phyloP scores from a whole-genome alignment of 2,113 vertebrate genomes.

The Pachycephala philippinensis region DNA sequence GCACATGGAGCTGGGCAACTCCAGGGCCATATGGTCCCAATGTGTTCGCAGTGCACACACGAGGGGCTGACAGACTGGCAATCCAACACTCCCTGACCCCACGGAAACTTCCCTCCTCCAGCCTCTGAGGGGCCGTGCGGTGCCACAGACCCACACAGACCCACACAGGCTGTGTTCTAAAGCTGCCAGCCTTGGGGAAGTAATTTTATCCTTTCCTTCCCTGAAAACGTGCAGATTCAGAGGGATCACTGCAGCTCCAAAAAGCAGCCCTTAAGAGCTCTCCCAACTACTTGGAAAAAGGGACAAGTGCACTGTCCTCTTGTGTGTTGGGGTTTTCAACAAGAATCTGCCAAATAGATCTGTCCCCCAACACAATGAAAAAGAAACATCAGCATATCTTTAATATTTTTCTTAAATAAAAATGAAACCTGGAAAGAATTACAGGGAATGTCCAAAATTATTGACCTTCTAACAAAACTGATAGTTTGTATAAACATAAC shows the following conservation, averaged over 20 bases:
- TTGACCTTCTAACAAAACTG: background rate
- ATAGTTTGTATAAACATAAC: background rate
- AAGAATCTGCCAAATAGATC: background rate
- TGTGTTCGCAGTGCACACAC: background rate
- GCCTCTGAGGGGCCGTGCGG: background rate
- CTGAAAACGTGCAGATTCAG: background rate
- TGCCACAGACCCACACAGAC: background rate
- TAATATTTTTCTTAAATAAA: background rate
- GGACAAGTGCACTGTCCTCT: background rate
- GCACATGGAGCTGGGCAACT: background rate
- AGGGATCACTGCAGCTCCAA: background rate
- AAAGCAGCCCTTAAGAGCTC: background rate
- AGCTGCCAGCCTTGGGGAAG: background rate
- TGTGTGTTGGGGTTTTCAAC: background rate
- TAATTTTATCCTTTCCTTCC: background rate
- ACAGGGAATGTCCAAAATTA: background rate
- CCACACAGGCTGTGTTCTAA: background rate
- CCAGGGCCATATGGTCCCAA: background rate
- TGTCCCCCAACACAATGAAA: background rate
- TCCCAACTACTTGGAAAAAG: background rate
- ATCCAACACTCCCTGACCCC: background rate
- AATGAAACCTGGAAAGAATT: background rate
- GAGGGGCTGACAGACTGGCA: background rate
- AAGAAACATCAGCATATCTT: background rate
- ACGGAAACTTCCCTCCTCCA: background rate